These are phyloP conservation scores for Cecropterus lyciades DNA, from an alignment of 1,140 invertebrate genomes.

Conservation along the genomic window DNA sequence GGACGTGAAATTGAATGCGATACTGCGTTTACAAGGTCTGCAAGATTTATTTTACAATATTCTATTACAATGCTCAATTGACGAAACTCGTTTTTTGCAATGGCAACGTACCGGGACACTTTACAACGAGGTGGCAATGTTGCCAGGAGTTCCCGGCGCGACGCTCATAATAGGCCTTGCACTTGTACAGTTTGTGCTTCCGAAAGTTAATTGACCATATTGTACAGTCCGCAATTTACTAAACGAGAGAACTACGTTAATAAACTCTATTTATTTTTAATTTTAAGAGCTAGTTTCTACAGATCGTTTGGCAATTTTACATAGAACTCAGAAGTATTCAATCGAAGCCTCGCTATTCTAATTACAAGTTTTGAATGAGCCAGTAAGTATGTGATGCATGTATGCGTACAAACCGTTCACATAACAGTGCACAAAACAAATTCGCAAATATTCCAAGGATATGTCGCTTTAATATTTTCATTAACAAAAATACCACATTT, in stretches of 20 bases:
- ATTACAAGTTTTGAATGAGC: conserved; percentile 10
- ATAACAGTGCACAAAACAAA: conserved; percentile 38
- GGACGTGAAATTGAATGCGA: conserved; percentile 14
- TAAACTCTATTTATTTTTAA: conserved; percentile 39
- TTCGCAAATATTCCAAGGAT: conserved; percentile 46
- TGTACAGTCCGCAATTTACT: conserved; percentile 40
- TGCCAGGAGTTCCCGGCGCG: not conserved
- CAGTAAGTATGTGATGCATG: conserved; percentile 17
- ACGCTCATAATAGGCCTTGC: not conserved
- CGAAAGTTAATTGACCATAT: conserved; percentile 46
- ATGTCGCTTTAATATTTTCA: conserved; percentile 51
- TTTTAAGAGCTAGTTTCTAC: conserved; percentile 41
- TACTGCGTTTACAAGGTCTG: not conserved
- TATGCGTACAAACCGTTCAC: conserved; percentile 13
- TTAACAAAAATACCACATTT: conserved; percentile 60
- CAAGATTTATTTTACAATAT: conserved; percentile 10
- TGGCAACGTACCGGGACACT: not conserved
- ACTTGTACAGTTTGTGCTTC: conserved; percentile 41
- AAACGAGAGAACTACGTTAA: conserved; percentile 43
- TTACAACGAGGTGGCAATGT: not conserved
- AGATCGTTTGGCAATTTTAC: conserved; percentile 46
- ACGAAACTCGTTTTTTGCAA: conserved; percentile 4
- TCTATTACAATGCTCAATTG: conserved; percentile 26
- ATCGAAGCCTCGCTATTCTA: conserved; percentile 26
- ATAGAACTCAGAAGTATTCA: conserved; percentile 29